Evolutionary conservation across 2,888 invertebrate species (phyloP).

Genomic region (Eubasilissa splendida): DNA sequence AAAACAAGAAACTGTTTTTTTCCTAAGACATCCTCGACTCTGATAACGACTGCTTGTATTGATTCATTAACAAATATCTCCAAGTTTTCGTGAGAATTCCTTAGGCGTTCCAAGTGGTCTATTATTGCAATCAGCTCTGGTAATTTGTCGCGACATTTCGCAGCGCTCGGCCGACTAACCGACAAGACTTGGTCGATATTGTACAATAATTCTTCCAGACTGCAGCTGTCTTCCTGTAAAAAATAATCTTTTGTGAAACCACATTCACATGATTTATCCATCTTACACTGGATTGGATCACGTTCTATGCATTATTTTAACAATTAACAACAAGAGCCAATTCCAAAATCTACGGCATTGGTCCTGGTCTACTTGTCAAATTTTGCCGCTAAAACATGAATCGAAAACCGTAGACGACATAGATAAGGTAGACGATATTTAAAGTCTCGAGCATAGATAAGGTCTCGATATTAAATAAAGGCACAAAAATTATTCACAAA

Average conservation of each 20-base stretch:
- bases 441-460: too few relatives aligned
- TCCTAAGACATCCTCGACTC: constrained; percentile 13
- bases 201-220: constrained; percentile 2
- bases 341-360: too few relatives aligned
- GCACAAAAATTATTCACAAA: too few relatives aligned
- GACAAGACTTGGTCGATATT: constrained; percentile 19
- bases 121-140: constrained; percentile 19
- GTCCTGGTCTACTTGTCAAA: too few relatives aligned
- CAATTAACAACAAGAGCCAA: too few relatives aligned
- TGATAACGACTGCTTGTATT: constrained; percentile 5
- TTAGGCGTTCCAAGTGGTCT: constrained; percentile 35
- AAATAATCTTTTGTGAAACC: background rate
- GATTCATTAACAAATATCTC: constrained; percentile 19
- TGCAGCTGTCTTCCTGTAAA: constrained; percentile 15
- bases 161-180: background rate
- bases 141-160: constrained; percentile 8
- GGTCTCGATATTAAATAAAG: too few relatives aligned
- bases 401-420: too few relatives aligned
- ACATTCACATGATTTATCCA: too few relatives aligned
- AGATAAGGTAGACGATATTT: too few relatives aligned
- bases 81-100: constrained; percentile 22
- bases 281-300: too few relatives aligned
- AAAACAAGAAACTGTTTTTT: constrained; percentile 35
- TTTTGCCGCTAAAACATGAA: too few relatives aligned
- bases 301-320: too few relatives aligned